phyloP scores from a whole-genome alignment of 1,140 invertebrate species.

The Phymastichus coffea region DNA sequence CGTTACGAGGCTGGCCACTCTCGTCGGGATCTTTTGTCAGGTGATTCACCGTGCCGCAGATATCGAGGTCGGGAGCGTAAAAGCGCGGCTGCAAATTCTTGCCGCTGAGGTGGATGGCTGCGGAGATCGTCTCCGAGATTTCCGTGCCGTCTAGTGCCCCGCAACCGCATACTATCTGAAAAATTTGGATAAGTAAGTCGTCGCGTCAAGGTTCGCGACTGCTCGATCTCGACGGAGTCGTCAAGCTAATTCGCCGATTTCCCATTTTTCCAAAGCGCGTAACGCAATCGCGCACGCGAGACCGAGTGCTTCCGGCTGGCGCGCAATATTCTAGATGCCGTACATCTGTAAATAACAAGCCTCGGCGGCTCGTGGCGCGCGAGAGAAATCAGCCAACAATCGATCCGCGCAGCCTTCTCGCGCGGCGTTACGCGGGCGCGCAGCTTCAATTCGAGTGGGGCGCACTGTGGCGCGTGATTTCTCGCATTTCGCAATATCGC shows the following conservation, averaged over 20 bases:
- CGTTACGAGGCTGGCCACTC: conserved; percentile 51
- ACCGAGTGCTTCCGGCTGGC: no score
- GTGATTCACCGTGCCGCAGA: conserved; percentile 62
- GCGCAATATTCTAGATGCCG: no score
- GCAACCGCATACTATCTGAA: conserved; percentile 62
- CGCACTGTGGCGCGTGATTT: neutral
- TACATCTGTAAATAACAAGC: no score
- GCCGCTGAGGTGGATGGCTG: conserved; percentile 58
- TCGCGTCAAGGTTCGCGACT: neutral
- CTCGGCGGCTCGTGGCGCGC: no score
- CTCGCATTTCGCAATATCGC: no score
- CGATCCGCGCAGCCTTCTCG: no score
- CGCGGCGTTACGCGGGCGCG: no score
- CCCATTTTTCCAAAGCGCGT: no score
- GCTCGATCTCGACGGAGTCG: neutral
- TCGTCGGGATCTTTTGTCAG: conserved; percentile 44
- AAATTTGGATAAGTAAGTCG: neutral
- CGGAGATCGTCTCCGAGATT: conserved; percentile 62
- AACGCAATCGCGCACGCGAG: no score
- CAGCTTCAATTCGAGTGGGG: no score
- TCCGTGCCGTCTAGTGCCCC: conserved; percentile 66
- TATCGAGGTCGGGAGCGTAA: conserved; percentile 61
- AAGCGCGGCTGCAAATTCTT: conserved; percentile 55
- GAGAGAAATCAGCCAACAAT: no score
- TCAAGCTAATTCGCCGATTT: no score